Percentiles rank a stretch among this genome's conserved stretches.
phyloP scores from a whole-genome alignment of 2,797 vertebrate species.

The Menidia menidia region DNA sequence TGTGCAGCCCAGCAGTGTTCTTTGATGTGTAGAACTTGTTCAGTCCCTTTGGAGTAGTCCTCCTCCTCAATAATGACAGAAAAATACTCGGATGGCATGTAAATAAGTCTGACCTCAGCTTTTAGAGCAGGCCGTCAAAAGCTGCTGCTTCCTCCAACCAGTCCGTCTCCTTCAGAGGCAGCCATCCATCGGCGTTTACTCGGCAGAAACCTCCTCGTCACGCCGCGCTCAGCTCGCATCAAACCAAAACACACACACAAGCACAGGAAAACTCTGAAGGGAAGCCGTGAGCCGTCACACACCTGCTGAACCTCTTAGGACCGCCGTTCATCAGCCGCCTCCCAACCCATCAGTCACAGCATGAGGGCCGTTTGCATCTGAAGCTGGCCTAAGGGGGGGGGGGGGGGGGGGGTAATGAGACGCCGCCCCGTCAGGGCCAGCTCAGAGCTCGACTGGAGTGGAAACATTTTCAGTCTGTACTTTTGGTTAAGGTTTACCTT shows the following conservation, averaged over 20 bases:
- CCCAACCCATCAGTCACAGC: background rate
- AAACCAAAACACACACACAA: slow-evolving; percentile 56
- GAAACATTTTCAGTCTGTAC: background rate
- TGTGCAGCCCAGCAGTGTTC: background rate
- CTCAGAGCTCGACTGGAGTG: slow-evolving; percentile 12
- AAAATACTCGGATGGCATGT: background rate
- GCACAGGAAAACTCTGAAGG: slow-evolving; percentile 47
- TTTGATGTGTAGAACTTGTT: background rate
- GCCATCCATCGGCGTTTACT: background rate
- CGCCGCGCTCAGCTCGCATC: no score
- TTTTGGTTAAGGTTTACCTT: background rate
- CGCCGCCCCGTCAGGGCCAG: background rate
- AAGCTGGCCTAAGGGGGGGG: no score
- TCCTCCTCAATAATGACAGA: background rate
- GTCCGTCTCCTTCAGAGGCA: background rate
- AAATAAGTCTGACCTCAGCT: slow-evolving; percentile 11
- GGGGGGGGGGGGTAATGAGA: no score
- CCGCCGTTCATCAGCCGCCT: background rate
- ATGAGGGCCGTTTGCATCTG: slow-evolving; percentile 22
- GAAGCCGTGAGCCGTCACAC: slow-evolving; percentile 25
- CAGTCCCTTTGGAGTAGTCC: background rate
- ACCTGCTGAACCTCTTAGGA: slow-evolving; percentile 11
- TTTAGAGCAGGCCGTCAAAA: slow-evolving; percentile 3
- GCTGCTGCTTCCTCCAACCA: background rate
- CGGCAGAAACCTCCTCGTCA: background rate